Base-by-base conservation (phyloP, 2,888 invertebrate species). In the Acrobasis suavella region DNA sequence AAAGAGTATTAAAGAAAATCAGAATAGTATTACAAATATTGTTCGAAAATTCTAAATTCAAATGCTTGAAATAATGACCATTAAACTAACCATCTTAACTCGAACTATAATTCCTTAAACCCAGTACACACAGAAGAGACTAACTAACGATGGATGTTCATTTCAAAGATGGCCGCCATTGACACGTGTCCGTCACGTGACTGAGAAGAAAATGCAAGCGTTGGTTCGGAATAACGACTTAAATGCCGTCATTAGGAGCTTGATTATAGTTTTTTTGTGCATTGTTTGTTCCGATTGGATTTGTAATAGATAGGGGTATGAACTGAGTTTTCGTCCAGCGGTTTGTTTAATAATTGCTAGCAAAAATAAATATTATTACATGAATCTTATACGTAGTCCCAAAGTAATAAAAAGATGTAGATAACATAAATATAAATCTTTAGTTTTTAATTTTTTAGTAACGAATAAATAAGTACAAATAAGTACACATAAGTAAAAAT, bases 231-330 rank as follows among this genome's bases (percentile, higher is more conserved):
- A 91, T 89, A 86, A 89, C 86, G 83, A 77, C 82, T 78, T 89
- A 89, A 91, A 91, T 87, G 82, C 82, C 81, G 77, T 89, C 85
- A 91, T 91, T 91, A 90, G 76, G 73, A 82, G 81, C 82, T 84
- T 84, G 85, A 85, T 87, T 85, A 86, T 83, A 73, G 81, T 83
- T 83, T 82, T n/a, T 82, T 76, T 72, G 69, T 69, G 70, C 68
- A 77, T 83, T 88, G 82, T 88, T 83, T 83, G 80, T 74, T 72
- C 75, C 77, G 74, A 85, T 82, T 76, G 85, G 83, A 81, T 87
- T 85, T 86, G 85, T 83, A 83, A 86, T 82, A 78, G 85, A 87
- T 88, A 88, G 83, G 86, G 87, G 87, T 79, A 76, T 73, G 74
- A 74, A 17, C 62, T 50, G 62, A 55, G 32, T 17, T 56, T 69